These are phyloP conservation scores for Euspilapteryx auroguttella DNA, from an alignment of 2,888 invertebrate species.

Conservation along the genomic window DNA sequence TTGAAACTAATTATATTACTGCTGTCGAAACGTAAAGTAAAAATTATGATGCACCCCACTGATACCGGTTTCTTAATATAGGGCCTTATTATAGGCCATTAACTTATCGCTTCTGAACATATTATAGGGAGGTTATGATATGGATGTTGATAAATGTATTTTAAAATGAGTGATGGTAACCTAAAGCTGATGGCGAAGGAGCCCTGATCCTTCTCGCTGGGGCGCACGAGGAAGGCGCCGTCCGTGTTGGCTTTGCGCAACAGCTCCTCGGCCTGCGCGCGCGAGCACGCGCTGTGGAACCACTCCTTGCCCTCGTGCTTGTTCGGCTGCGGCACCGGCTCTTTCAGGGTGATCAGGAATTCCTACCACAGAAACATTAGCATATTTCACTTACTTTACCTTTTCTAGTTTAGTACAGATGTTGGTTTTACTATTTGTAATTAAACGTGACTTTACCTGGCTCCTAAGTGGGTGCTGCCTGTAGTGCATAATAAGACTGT, in stretches of 20 bases:
- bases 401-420: no score
- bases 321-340: constrained; percentile 93
- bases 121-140: no score
- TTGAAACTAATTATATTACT: no score
- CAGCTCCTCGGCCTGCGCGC: constrained; percentile 86
- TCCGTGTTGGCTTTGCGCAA: constrained; percentile 82
- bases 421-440: no score
- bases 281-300: constrained; percentile 83
- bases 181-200: constrained; percentile 95
- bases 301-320: constrained; percentile 93
- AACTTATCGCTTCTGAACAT: no score
- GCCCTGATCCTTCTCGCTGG: constrained; percentile 82
- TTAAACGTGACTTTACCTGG: constrained; percentile 52
- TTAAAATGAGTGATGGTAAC: constrained; percentile 24
- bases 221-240: constrained; percentile 93
- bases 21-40: no score
- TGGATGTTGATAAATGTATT: no score
- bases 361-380: constrained; percentile 48
- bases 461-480: constrained; percentile 83
- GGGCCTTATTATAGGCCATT: no score
- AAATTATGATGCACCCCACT: no score
- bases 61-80: no score
- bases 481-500: constrained; percentile 89
- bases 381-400: not conserved
- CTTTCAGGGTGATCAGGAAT: constrained; percentile 83